A percentile compares a stretch with the other conserved stretches of the same genome.
phyloP scores from a whole-genome alignment of 2,888 invertebrate genomes.

The Anarsia innoxiella region DNA sequence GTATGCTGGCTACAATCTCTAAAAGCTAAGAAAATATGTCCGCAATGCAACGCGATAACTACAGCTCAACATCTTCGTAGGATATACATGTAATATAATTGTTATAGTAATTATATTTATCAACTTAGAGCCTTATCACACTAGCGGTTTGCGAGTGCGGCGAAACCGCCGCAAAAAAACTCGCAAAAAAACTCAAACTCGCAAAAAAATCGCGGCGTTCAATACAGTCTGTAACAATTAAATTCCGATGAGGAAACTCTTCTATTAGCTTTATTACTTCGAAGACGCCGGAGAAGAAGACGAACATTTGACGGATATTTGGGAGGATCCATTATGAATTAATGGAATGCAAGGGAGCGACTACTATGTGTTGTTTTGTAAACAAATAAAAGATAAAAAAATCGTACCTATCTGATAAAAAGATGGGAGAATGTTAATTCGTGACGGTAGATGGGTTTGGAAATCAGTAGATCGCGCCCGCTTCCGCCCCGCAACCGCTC shows the following conservation, averaged over 20 bases:
- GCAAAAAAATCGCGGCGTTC: no score
- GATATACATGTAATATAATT: constrained; percentile 92
- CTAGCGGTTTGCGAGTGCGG: neutral
- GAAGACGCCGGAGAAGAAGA: constrained; percentile 13
- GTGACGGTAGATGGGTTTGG: no score
- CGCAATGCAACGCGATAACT: constrained; percentile 95
- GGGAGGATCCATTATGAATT: constrained; percentile 14
- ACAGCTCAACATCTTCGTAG: constrained; percentile 89
- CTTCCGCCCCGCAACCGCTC: no score
- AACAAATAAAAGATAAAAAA: no score
- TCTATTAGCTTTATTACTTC: constrained; percentile 14
- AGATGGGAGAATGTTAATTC: no score
- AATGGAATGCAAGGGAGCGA: constrained; percentile 19
- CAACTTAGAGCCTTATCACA: neutral
- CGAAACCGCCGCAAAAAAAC: no score
- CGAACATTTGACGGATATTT: constrained; percentile 6
- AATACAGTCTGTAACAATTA: constrained; percentile 9
- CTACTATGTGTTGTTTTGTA: constrained; percentile 18
- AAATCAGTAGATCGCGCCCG: no score
- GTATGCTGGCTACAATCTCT: constrained; percentile 82
- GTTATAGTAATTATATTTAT: no score
- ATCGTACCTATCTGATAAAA: no score
- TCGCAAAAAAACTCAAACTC: no score
- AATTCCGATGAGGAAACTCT: constrained; percentile 14
- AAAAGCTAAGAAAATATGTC: constrained; percentile 93